Percentiles rank a stretch among this genome's conserved stretches.
Conservation (phyloP, 2,797 vertebrate genomes). For the Lithobates sylvaticus region DNA sequence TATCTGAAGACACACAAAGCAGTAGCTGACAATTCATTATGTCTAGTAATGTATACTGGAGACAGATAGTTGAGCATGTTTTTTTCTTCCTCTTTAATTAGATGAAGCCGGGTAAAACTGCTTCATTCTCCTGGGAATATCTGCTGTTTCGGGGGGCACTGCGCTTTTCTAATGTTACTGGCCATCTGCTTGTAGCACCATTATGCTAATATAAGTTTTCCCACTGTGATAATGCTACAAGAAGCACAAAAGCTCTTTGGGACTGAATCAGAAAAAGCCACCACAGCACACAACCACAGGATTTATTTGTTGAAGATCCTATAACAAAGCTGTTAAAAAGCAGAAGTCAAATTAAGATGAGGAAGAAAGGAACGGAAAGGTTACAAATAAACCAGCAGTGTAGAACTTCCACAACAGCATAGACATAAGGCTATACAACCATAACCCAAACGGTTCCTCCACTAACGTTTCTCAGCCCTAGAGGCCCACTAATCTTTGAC, state of each 20-base stretch:
- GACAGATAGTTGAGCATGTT: constrained; percentile 4
- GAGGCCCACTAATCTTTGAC: not conserved
- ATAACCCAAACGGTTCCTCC: not conserved
- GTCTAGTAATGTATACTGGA: constrained; percentile 12
- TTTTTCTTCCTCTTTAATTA: constrained; percentile 9
- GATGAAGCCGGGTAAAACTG: constrained; percentile 10
- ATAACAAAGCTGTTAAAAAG: constrained; percentile 9
- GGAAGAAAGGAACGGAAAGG: not conserved
- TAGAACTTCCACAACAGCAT: not conserved
- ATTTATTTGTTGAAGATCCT: constrained; percentile 16
- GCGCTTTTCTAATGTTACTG: constrained; percentile 24
- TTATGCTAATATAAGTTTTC: constrained; percentile 54
- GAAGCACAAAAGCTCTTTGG: constrained; percentile 42
- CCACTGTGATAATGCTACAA: constrained; percentile 47
- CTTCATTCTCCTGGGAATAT: constrained; percentile 21
- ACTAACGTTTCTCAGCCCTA: not conserved
- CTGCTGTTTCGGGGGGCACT: constrained; percentile 4
- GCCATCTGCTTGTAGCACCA: constrained; percentile 43
- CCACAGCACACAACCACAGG: constrained; percentile 23
- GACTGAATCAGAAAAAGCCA: constrained; percentile 24
- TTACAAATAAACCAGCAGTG: not conserved
- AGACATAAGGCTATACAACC: no score
- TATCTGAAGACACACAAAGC: not conserved
- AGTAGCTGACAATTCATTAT: constrained; percentile 26
- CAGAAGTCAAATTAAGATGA: constrained; percentile 43